Evolutionary conservation across 2,797 vertebrate species (phyloP).

Genomic region (Pitangus sulphuratus): DNA sequence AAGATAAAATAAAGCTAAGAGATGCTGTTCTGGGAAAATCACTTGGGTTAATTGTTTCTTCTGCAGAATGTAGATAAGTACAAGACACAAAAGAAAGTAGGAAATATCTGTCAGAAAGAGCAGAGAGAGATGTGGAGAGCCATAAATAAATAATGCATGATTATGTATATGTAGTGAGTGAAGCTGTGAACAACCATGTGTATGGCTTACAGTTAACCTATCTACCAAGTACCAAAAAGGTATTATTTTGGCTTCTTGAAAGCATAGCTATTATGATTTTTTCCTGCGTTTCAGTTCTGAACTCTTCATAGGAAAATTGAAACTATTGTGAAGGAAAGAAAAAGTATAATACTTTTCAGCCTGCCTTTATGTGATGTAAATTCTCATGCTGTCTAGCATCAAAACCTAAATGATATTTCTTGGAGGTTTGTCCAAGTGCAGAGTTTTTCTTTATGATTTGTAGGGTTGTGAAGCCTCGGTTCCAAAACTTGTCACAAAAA

Average conservation of each 20-base stretch:
- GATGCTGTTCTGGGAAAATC: conserved; percentile 24
- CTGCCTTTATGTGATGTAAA: background rate
- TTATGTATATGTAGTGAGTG: background rate
- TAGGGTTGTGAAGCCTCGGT: background rate
- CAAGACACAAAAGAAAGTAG: background rate
- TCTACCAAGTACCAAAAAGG: background rate
- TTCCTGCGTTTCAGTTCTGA: background rate
- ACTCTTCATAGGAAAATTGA: background rate
- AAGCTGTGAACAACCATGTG: background rate
- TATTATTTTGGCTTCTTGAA: background rate
- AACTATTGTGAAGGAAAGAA: background rate
- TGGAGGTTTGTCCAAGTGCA: background rate
- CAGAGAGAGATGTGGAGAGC: background rate
- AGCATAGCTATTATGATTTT: background rate
- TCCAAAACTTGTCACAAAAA: conserved; percentile 35
- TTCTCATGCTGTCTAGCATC: background rate
- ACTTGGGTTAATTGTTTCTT: conserved; percentile 44
- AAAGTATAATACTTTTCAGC: background rate
- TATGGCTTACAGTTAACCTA: background rate
- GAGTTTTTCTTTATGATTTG: background rate
- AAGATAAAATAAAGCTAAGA: conserved; percentile 35
- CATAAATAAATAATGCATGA: conserved; percentile 13
- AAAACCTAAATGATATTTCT: background rate
- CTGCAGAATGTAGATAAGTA: conserved; percentile 39
- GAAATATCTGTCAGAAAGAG: background rate